Conservation (phyloP, 2,888 invertebrate genomes). For the Megastigmus dorsalis region DNA sequence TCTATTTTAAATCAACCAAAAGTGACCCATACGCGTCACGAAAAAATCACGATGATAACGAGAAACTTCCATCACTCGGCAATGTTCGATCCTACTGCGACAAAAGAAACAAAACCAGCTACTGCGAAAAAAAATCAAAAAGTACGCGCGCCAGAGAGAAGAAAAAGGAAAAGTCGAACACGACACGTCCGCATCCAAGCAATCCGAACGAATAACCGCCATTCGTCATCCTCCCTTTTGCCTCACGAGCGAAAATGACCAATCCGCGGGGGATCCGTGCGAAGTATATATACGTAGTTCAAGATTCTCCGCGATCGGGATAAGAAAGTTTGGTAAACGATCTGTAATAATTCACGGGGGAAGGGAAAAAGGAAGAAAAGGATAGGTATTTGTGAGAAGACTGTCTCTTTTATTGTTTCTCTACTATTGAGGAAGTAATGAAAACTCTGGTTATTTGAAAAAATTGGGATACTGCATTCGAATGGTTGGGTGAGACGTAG, state of each 20-base stretch:
- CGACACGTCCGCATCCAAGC: too few relatives aligned
- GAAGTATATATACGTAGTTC: neutral
- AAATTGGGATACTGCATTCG: too few relatives aligned
- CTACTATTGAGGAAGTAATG: too few relatives aligned
- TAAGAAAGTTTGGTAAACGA: conserved; percentile 16
- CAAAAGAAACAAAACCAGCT: neutral
- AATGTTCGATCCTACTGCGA: too few relatives aligned
- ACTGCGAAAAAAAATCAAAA: neutral
- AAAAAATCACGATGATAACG: too few relatives aligned
- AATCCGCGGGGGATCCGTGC: conserved; percentile 4
- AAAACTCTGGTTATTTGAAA: too few relatives aligned
- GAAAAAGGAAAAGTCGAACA: too few relatives aligned
- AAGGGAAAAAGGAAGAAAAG: conserved; percentile 21
- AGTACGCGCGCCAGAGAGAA: too few relatives aligned
- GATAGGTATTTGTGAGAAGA: neutral
- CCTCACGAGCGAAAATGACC: neutral
- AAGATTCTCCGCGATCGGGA: conserved; percentile 7
- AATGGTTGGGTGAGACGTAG: too few relatives aligned
- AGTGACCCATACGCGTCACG: too few relatives aligned
- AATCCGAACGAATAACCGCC: conserved; percentile 18
- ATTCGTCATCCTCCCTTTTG: conserved; percentile 20
- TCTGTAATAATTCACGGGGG: conserved; percentile 44
- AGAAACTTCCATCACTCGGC: neutral
- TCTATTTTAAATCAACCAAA: too few relatives aligned
- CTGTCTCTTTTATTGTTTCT: too few relatives aligned